These are phyloP conservation scores for Epicauta chinensis DNA, from an alignment of 1,140 invertebrate species.

Conservation along the genomic window DNA sequence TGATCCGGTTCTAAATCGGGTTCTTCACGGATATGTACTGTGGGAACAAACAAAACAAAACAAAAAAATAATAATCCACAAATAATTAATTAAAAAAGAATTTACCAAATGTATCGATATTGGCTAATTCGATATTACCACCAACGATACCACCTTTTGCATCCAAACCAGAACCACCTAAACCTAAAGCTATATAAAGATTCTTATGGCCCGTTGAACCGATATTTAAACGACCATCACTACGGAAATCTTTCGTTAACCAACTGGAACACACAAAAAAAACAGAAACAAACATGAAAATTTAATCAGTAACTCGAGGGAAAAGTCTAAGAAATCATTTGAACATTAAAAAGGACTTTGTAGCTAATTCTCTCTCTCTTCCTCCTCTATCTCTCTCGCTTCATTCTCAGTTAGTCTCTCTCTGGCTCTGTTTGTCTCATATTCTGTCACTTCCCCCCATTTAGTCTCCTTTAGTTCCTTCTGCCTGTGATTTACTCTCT, in stretches of 20 bases:
- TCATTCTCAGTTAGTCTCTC: too few relatives aligned
- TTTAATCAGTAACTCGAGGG: too few relatives aligned
- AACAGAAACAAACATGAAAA: too few relatives aligned
- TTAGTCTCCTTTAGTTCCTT: too few relatives aligned
- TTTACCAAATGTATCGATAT: slow-evolving; percentile 81
- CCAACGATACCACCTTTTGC: slow-evolving; percentile 95
- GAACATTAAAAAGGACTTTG: too few relatives aligned
- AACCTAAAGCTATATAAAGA: slow-evolving; percentile 79
- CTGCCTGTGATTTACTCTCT: too few relatives aligned
- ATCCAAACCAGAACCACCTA: slow-evolving; percentile 86
- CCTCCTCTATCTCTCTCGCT: too few relatives aligned
- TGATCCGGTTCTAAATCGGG: slow-evolving; percentile 85
- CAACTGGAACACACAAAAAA: slow-evolving; percentile 54
- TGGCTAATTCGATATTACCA: slow-evolving; percentile 85
- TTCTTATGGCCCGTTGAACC: slow-evolving; percentile 93
- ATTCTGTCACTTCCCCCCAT: too few relatives aligned
- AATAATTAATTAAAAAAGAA: slow-evolving; percentile 27
- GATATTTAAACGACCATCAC: slow-evolving; percentile 85
- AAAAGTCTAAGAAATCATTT: background rate
- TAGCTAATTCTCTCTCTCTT: too few relatives aligned
- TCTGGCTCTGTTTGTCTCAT: too few relatives aligned
- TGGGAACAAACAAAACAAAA: slow-evolving; percentile 27
- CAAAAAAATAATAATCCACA: background rate
- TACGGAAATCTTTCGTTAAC: slow-evolving; percentile 85
- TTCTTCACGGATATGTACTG: slow-evolving; percentile 85